These are phyloP conservation scores for Brachionus angularis DNA, from an alignment of 1,140 invertebrate genomes.

Conservation along the genomic window DNA sequence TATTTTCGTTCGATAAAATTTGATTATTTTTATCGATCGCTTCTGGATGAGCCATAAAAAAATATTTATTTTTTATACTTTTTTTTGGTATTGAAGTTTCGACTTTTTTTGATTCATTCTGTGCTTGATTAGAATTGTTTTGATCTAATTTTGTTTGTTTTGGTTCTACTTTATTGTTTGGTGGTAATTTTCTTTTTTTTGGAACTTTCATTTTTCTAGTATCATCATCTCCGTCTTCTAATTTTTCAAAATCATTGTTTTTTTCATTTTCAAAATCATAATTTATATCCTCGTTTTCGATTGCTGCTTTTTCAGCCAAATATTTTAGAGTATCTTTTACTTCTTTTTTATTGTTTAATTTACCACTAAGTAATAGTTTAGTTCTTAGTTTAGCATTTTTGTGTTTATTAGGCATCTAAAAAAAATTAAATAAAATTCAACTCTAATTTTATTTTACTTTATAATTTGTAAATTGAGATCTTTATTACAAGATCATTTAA, in stretches of 20 bases:
- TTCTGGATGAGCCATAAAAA: constrained; percentile 43
- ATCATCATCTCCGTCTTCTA: constrained; percentile 11
- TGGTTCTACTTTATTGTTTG: neutral
- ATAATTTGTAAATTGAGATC: no score
- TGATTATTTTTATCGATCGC: constrained; percentile 26
- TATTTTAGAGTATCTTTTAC: constrained; percentile 22
- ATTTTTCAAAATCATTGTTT: constrained; percentile 3
- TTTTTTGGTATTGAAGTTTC: constrained; percentile 25
- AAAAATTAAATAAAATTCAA: neutral
- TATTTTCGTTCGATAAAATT: neutral
- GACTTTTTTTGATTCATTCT: neutral
- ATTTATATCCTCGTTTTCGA: constrained; percentile 24
- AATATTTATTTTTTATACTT: constrained; percentile 44
- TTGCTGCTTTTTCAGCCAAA: constrained; percentile 11
- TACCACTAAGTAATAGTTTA: constrained; percentile 17
- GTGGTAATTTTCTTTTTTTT: constrained; percentile 21
- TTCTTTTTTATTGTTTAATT: constrained; percentile 28
- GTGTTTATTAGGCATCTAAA: constrained; percentile 42
- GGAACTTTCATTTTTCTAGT: constrained; percentile 11
- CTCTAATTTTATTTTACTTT: no score
- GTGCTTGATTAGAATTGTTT: neutral
- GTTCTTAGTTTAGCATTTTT: constrained; percentile 19
- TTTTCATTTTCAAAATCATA: constrained; percentile 7
- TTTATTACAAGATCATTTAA: constrained; percentile 11
- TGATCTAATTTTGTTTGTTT: constrained; percentile 3